Percentiles rank a stretch among this genome's conserved stretches.
Evolutionary conservation across 2,797 vertebrate species (phyloP).

Genomic region (Sebastes iracundus): DNA sequence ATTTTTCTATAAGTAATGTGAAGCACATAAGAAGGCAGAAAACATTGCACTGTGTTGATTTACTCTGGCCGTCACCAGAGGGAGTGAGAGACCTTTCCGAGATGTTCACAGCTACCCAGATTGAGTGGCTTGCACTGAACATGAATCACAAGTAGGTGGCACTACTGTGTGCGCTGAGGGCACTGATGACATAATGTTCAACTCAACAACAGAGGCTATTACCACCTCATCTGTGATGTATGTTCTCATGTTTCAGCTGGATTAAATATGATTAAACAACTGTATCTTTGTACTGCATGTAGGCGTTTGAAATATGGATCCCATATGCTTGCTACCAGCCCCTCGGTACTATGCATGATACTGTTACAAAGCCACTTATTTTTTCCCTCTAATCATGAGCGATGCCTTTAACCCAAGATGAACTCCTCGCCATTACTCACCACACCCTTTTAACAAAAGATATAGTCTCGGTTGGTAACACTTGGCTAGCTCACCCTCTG

Average conservation of each 20-base stretch:
- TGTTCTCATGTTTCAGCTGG: constrained; percentile 9
- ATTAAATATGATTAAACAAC: constrained; percentile 24
- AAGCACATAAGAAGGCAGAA: neutral
- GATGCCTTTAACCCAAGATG: constrained; percentile 1
- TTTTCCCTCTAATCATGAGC: neutral
- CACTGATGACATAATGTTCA: constrained; percentile 48
- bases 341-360: neutral
- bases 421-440: neutral
- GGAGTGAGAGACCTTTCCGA: constrained; percentile 57
- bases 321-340: neutral
- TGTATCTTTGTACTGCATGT: neutral
- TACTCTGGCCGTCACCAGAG: constrained; percentile 63
- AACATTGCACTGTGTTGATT: constrained; percentile 13
- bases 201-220: neutral
- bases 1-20: neutral
- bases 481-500: constrained; percentile 86
- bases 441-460: neutral
- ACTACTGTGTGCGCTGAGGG: constrained; percentile 24
- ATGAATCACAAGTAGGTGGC: constrained; percentile 52
- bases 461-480: neutral
- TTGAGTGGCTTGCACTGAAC: constrained; percentile 15
- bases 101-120: neutral
- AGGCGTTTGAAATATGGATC: neutral
- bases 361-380: neutral
- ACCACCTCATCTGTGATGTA: constrained; percentile 37